Conservation (phyloP, 2,888 invertebrate species). For the Dasypogon diadema region DNA sequence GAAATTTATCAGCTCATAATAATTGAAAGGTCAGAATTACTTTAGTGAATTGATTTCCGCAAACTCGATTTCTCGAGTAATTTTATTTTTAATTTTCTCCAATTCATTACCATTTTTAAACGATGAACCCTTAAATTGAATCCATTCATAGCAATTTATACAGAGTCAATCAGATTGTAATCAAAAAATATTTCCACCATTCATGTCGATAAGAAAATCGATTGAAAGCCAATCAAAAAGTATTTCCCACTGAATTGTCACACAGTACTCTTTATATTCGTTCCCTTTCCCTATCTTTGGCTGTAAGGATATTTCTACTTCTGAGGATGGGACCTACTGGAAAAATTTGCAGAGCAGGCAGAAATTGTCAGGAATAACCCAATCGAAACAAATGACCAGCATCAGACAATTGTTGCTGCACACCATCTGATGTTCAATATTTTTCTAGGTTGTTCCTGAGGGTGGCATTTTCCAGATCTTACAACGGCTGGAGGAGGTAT, state of each 20-base stretch:
- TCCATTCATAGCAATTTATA: conserved; percentile 28
- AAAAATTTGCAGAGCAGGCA: conserved; percentile 27
- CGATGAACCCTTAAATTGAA: conserved; percentile 9
- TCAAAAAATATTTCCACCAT: conserved; percentile 46
- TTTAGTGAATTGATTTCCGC: conserved; percentile 1
- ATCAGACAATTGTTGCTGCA: conserved; percentile 51
- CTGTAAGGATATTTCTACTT: neutral
- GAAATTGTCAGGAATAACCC: conserved; percentile 47
- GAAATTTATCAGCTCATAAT: neutral
- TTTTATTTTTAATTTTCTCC: conserved; percentile 19
- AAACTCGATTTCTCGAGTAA: neutral
- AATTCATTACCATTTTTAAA: conserved; percentile 10
- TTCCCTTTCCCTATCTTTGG: neutral
- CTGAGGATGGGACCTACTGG: neutral
- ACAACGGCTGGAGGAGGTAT: conserved; percentile 1
- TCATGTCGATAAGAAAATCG: conserved; percentile 43
- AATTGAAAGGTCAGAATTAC: conserved; percentile 4
- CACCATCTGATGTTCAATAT: conserved; percentile 51
- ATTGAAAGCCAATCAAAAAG: conserved; percentile 48
- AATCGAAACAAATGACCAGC: conserved; percentile 52
- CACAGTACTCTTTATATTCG: conserved; percentile 30
- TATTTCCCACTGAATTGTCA: conserved; percentile 48
- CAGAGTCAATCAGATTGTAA: conserved; percentile 39
- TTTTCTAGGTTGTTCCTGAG: neutral
- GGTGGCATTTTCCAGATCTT: neutral